Evolutionary conservation across 2,888 invertebrate species (phyloP), one percentile per base, ranked within the genome.

Genomic region (Pseudococcus jackbeardsleyi): DNA sequence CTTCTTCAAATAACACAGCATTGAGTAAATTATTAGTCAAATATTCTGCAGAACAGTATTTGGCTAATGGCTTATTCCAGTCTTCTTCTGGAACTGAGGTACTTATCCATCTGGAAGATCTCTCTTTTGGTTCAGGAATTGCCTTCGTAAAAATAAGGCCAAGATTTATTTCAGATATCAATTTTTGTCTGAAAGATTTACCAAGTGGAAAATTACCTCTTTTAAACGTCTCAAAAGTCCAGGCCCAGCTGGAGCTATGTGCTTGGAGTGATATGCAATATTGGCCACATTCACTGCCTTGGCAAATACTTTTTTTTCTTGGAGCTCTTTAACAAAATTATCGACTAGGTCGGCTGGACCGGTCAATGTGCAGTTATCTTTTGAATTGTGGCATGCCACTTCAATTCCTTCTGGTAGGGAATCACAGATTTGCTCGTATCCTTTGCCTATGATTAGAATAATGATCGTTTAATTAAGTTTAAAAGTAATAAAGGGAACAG

Each of bases 381-480:
- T 93, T 0, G 95, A 94, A 91, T 97, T 97, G 92, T 96, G 96
- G 90, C 96, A 97, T 12, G 96, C 96, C 0, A 96, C 94, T 90
- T 94, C 94, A 26, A 96, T 94, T 0, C 95, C 95, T 89, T 92
- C 79, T 19, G 90, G 86, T 89, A 93, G 84, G 17, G 89, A 85
- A 33, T 90, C 89, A 79, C 90, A 90, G 8, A 91, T 90, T 42
- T 90, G 85, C 8, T 89, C 84, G 72, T 91, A 90, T 5, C 91
- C 90, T 85, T 90, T 59, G 33, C 90, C 90, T 90, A 26, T 33
- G 59, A 12, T 0, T 72, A 0, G 0, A 11, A 22, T 26, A 26
- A 2, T 1, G 19, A 54, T 54, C 22, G 42, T 77, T 79, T n/a
- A 3, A 9, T 17, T 7, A 8, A 68, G 17, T 68, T 26, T 1